Conservation (phyloP, 2,113 vertebrate genomes). For the Plecotus auritus region DNA sequence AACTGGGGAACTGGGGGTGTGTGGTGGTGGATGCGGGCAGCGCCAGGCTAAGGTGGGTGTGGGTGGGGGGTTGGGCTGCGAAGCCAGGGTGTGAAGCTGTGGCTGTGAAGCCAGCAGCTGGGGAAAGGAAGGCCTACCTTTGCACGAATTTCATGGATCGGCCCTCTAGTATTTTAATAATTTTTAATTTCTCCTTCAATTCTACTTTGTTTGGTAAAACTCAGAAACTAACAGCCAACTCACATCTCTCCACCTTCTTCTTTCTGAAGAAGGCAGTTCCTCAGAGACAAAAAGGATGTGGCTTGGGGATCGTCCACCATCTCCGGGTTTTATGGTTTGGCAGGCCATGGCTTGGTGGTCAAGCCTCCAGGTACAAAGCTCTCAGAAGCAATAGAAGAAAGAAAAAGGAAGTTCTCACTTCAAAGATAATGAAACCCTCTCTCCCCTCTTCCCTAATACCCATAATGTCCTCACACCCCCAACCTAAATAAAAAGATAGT, state of each 20-base stretch:
- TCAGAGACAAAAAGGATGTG: constrained; percentile 21
- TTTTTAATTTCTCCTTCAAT: neutral
- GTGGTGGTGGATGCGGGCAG: too few relatives aligned
- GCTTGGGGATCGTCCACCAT: neutral
- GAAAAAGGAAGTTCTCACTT: constrained; percentile 53
- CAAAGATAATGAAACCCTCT: constrained; percentile 17
- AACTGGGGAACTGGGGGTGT: too few relatives aligned
- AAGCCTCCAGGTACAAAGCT: constrained; percentile 13
- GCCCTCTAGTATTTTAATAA: neutral
- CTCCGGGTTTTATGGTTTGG: constrained; percentile 5
- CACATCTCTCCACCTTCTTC: constrained; percentile 45
- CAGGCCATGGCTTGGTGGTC: neutral
- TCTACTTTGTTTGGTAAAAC: neutral
- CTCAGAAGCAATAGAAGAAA: constrained; percentile 51
- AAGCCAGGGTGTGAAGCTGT: too few relatives aligned
- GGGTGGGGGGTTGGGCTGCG: too few relatives aligned
- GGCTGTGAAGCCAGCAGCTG: too few relatives aligned
- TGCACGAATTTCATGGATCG: too few relatives aligned
- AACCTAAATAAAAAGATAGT: constrained; percentile 46
- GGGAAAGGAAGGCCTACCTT: too few relatives aligned
- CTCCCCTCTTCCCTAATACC: neutral
- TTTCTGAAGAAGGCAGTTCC: constrained; percentile 51
- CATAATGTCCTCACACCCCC: constrained; percentile 6
- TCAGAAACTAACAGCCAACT: neutral
- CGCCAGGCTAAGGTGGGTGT: too few relatives aligned